Evolutionary conservation across 2,797 vertebrate species (phyloP).

Genomic region (Notamacropus eugenii): DNA sequence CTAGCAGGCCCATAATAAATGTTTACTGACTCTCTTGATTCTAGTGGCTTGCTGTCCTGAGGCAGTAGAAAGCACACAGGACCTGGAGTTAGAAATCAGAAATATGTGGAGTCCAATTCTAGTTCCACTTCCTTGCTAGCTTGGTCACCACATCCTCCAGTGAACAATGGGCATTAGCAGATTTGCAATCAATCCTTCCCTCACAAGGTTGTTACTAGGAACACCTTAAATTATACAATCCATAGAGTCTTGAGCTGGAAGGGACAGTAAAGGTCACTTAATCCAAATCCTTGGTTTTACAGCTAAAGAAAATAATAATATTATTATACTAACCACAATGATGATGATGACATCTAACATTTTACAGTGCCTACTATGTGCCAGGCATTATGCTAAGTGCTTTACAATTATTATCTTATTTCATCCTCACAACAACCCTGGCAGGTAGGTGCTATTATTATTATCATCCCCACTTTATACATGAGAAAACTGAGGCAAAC

Average conservation of each 20-base stretch:
- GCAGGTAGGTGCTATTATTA: neutral
- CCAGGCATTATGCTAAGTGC: neutral
- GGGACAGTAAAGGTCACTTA: neutral
- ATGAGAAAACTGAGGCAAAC: neutral
- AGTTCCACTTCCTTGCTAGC: neutral
- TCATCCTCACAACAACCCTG: neutral
- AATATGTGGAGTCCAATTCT: neutral
- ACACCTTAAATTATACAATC: neutral
- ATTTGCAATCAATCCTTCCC: neutral
- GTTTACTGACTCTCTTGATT: neutral
- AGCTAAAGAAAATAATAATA: neutral
- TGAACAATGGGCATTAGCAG: neutral
- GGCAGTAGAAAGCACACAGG: neutral
- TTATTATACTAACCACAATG: neutral
- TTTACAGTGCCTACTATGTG: neutral
- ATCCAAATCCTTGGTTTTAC: neutral
- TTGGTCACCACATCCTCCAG: neutral
- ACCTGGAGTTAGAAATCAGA: neutral
- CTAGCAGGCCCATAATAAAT: neutral
- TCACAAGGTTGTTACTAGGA: neutral
- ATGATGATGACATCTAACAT: neutral
- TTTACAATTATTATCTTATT: neutral
- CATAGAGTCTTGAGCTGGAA: neutral
- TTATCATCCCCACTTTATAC: neutral
- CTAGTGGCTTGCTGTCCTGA: neutral